phyloP scores from a whole-genome alignment of 1,140 invertebrate genomes.

The Ceratina japonica region DNA sequence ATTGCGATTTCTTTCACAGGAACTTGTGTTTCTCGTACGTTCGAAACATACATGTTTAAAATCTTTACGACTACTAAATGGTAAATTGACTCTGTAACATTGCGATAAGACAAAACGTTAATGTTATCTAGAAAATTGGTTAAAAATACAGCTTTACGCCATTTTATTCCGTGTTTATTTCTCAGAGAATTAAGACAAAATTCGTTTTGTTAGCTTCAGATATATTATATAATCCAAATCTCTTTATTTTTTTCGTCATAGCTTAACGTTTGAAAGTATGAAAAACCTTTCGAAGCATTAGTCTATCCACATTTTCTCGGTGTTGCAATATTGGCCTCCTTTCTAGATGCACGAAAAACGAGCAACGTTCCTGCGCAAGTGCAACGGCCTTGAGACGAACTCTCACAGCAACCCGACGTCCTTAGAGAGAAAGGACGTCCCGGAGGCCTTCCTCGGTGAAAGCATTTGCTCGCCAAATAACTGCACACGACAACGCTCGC shows the following conservation, averaged over 20 bases:
- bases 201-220: not conserved
- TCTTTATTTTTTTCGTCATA: too few species aligned
- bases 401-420: conserved; percentile 55
- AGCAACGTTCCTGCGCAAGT: conserved; percentile 42
- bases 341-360: not conserved
- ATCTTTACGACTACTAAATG: not conserved
- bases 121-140: too few species aligned
- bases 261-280: too few species aligned
- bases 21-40: not conserved
- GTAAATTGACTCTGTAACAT: not conserved
- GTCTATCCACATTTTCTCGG: too few species aligned
- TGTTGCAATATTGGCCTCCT: not conserved
- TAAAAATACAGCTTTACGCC: too few species aligned
- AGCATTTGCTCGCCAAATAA: conserved; percentile 56
- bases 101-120: too few species aligned
- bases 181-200: too few species aligned
- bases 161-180: too few species aligned
- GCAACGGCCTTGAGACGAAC: conserved; percentile 62
- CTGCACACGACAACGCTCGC: conserved; percentile 19
- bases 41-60: too few species aligned
- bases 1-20: not conserved
- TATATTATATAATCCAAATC: too few species aligned
- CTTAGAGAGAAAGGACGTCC: conserved; percentile 65
- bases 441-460: conserved; percentile 62
- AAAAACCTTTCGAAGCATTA: too few species aligned